phyloP scores from a whole-genome alignment of 2,888 invertebrate genomes.

The Idaea dimidiata region DNA sequence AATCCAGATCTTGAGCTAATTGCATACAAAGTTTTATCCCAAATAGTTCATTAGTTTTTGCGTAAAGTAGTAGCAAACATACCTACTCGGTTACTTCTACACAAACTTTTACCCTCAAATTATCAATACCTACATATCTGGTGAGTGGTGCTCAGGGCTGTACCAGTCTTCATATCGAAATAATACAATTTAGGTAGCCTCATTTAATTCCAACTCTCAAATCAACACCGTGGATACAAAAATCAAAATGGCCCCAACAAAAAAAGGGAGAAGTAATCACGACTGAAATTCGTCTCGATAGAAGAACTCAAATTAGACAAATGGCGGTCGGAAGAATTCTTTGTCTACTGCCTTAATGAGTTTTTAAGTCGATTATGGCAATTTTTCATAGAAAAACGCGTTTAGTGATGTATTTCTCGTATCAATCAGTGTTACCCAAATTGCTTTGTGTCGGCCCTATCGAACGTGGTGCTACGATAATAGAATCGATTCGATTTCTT shows the following conservation, averaged over 20 bases:
- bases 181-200: too few species aligned
- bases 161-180: too few species aligned
- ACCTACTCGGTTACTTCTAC: too few species aligned
- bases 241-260: conserved; percentile 18
- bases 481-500: neutral
- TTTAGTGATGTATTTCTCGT: conserved; percentile 78
- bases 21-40: too few species aligned
- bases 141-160: too few species aligned
- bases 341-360: conserved; percentile 79
- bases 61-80: too few species aligned
- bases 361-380: conserved; percentile 81
- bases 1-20: too few species aligned
- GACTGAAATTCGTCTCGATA: conserved; percentile 74
- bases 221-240: neutral
- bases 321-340: conserved; percentile 75
- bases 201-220: too few species aligned
- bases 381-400: conserved; percentile 81
- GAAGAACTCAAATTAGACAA: conserved; percentile 76
- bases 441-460: conserved; percentile 62
- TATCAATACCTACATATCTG: too few species aligned
- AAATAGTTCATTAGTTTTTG: too few species aligned
- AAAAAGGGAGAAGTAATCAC: conserved; percentile 71
- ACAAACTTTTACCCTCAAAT: too few species aligned
- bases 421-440: conserved; percentile 78
- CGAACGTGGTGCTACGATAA: conserved; percentile 37